A percentile compares a stretch with the other conserved stretches of the same genome.
phyloP scores from a whole-genome alignment of 1,140 invertebrate species.

The Zaprionus ornatus region DNA sequence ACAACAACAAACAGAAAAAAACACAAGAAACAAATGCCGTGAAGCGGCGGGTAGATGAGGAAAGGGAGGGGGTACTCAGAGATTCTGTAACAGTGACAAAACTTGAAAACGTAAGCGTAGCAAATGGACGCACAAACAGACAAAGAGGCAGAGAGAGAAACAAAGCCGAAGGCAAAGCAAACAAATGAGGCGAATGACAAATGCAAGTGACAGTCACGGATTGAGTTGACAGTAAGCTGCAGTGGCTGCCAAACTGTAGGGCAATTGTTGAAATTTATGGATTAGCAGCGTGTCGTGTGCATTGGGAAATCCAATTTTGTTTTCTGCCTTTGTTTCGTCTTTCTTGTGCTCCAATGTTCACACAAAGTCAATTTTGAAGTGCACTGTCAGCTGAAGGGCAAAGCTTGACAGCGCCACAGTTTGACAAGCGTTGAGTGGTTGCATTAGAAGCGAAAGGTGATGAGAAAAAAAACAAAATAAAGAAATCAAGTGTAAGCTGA shows the following conservation, averaged over 20 bases:
- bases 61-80: not conserved
- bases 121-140: slow-evolving; percentile 71
- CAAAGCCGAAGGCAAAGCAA: slow-evolving; percentile 33
- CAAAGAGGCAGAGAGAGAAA: slow-evolving; percentile 19
- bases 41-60: not conserved
- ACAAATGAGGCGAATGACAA: slow-evolving; percentile 69
- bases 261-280: slow-evolving; percentile 51
- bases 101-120: slow-evolving; percentile 58
- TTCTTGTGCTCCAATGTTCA: not conserved
- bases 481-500: not conserved
- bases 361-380: not conserved
- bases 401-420: slow-evolving; percentile 1
- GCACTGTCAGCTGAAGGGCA: slow-evolving; percentile 5
- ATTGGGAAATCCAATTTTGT: slow-evolving; percentile 34
- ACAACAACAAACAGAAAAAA: slow-evolving; percentile 51
- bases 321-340: not conserved
- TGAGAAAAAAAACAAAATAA: not conserved
- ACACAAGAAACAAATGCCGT: slow-evolving; percentile 26
- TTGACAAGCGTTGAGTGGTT: not conserved
- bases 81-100: slow-evolving; percentile 60
- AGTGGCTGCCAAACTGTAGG: slow-evolving; percentile 50
- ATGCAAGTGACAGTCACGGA: slow-evolving; percentile 66
- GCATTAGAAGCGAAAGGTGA: not conserved
- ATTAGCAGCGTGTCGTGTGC: slow-evolving; percentile 43
- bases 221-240: slow-evolving; percentile 64